Evolutionary conservation across 2,113 vertebrate genomes (phyloP), one percentile per base, ranked within the genome.

Genomic region (Rynchops niger): DNA sequence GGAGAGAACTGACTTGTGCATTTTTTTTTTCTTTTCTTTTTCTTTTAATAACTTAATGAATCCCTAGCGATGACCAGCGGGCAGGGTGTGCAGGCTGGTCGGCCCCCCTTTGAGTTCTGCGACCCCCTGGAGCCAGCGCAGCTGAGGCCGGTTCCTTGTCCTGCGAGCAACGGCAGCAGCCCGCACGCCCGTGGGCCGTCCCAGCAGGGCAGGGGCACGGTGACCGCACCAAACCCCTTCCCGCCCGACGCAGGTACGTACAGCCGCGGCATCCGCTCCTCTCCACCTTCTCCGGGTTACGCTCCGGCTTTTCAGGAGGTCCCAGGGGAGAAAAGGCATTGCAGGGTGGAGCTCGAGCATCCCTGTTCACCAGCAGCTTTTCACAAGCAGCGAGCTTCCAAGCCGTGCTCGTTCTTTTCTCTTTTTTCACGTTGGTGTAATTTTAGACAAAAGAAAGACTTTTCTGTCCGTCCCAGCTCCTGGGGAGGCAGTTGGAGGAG

Each of bases 71-170:
- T 98, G 56, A 93, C 74, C n/a, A 98, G 98, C 6, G 97, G 96
- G 70, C 97, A 98, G 83, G 97, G 96, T 27, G 97, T 98, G 77
- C 98, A 98, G 90, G 95, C 92, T 9, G 62, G 91, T 78, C 98
- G 98, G 89, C 90, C 98, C 30, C 96, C 98, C 0, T 99, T 99
- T 58, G 98, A 99, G 36, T 99, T 99, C 97, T 98, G 98, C 38
- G 97, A 98, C 43, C 96, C 98, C 18, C 78, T 98, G 82, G 98
- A 99, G 82, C 98, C 98, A 47, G 95, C 94, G 29, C 98, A 98
- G 92, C 69, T 96, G 65, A 92, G 96, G 82, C 96, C 97, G 17
- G 98, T 98, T 70, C 97, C 96, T 36, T 98, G 98, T 93, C 98
- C 98, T 42, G 92, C 97, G 9, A 93, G 97, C 72, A 98, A 98